A percentile compares a stretch with the other conserved stretches of the same genome.
phyloP scores from a whole-genome alignment of 2,797 vertebrate species.

The Chrysocyon brachyurus region DNA sequence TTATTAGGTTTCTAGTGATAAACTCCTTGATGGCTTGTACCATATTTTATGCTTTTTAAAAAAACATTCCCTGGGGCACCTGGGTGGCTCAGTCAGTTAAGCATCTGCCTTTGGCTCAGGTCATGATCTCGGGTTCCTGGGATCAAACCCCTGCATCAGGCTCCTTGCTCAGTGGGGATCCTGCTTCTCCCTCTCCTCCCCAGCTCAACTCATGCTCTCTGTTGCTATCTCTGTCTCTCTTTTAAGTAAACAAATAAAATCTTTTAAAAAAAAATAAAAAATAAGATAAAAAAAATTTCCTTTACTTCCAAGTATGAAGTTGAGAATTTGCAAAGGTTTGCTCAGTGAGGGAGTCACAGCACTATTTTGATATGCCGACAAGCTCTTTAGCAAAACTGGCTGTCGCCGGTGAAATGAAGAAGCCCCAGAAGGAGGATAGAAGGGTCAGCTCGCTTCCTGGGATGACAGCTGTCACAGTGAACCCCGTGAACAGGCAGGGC shows the following conservation, averaged over 20 bases:
- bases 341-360: neutral
- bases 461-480: neutral
- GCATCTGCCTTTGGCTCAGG: too few relatives aligned
- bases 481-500: accelerated
- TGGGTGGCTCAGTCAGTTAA: too few relatives aligned
- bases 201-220: too few relatives aligned
- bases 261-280: too few relatives aligned
- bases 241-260: too few relatives aligned
- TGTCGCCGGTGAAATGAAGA: neutral
- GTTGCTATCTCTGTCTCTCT: too few relatives aligned
- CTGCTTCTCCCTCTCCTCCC: too few relatives aligned
- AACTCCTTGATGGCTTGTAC: neutral
- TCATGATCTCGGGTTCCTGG: too few relatives aligned
- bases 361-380: neutral
- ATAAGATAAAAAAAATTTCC: neutral
- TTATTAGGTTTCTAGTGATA: neutral
- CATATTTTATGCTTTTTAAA: neutral
- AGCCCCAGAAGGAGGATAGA: neutral
- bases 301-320: neutral
- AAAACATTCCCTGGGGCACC: neutral
- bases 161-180: too few relatives aligned
- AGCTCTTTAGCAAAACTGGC: neutral
- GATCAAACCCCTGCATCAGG: too few relatives aligned
- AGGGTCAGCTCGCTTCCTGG: neutral
- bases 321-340: neutral